A percentile compares a stretch with the other conserved stretches of the same genome.
These are phyloP conservation scores for Chorisops tibialis DNA, from an alignment of 2,888 invertebrate genomes.

Conservation along the genomic window DNA sequence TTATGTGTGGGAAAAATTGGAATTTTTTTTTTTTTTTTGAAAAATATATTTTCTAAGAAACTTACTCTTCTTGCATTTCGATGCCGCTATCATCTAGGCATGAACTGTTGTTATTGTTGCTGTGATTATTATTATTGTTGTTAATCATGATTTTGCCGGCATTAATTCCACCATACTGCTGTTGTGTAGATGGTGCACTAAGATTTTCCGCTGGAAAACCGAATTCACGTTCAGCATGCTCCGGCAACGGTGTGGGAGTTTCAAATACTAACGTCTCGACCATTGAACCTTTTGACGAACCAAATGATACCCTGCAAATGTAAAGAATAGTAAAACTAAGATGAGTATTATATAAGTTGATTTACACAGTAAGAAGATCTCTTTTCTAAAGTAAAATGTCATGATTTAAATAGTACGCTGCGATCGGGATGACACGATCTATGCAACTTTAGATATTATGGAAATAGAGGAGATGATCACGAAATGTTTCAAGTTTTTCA, in stretches of 20 bases:
- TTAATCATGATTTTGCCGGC: slow-evolving; percentile 18
- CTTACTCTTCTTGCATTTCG: slow-evolving; percentile 52
- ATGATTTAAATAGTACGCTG: slow-evolving; percentile 7
- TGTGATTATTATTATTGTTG: slow-evolving; percentile 29
- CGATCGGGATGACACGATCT: slow-evolving; percentile 16
- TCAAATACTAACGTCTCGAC: slow-evolving; percentile 91
- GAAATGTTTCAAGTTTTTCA: no score
- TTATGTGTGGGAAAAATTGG: no score
- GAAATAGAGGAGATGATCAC: no score
- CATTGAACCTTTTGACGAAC: slow-evolving; percentile 92
- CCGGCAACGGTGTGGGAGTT: slow-evolving; percentile 68
- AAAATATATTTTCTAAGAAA: slow-evolving; percentile 28
- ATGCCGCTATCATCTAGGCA: slow-evolving; percentile 50
- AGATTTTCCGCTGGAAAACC: slow-evolving; percentile 40
- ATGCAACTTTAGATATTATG: no score
- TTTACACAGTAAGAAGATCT: slow-evolving; percentile 4
- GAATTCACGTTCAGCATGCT: slow-evolving; percentile 50
- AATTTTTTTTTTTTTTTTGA: slow-evolving; percentile 5
- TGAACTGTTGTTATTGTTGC: slow-evolving; percentile 31
- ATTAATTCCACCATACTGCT: slow-evolving; percentile 2
- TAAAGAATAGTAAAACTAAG: slow-evolving; percentile 14
- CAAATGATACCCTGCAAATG: slow-evolving; percentile 80
- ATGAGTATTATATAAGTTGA: background rate
- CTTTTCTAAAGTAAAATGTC: slow-evolving; percentile 13
- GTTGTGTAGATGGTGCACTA: background rate